Conservation (phyloP, 2,797 vertebrate genomes). For the Sebastes hopkinsi region DNA sequence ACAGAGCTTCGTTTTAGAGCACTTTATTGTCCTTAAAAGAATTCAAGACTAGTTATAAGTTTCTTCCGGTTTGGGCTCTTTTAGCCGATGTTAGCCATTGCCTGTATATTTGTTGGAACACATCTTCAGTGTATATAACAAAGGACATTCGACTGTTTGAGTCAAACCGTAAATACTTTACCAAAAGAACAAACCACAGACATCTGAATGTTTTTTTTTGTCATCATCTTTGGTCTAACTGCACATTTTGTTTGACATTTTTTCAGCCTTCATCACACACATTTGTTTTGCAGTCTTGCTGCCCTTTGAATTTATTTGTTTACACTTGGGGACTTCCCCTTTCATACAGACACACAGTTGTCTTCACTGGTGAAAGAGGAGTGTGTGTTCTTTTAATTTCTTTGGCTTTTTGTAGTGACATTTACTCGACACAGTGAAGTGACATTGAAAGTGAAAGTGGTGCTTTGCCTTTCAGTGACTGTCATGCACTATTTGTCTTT, state of each 20-base stretch:
- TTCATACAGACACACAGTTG: slow-evolving; percentile 2
- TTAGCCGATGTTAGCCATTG: background rate
- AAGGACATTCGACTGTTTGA: background rate
- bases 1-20: background rate
- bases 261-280: background rate
- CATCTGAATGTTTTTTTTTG: background rate
- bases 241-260: background rate
- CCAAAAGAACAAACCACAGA: background rate
- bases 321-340: slow-evolving; percentile 39
- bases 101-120: background rate
- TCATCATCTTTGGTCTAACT: background rate
- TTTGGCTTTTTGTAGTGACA: background rate
- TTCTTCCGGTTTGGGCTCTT: background rate
- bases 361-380: background rate
- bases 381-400: slow-evolving; percentile 7
- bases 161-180: background rate
- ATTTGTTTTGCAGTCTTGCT: slow-evolving; percentile 1
- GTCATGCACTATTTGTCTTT: background rate
- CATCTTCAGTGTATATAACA: background rate
- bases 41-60: background rate
- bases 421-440: slow-evolving; percentile 13
- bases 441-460: slow-evolving; percentile 15
- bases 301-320: slow-evolving; percentile 30
- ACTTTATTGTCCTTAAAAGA: background rate
- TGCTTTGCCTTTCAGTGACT: slow-evolving; percentile 6